Evolutionary conservation across 1,140 invertebrate species (phyloP), one percentile per base, ranked within the genome.

Genomic region (Hylaeus anthracinus): DNA sequence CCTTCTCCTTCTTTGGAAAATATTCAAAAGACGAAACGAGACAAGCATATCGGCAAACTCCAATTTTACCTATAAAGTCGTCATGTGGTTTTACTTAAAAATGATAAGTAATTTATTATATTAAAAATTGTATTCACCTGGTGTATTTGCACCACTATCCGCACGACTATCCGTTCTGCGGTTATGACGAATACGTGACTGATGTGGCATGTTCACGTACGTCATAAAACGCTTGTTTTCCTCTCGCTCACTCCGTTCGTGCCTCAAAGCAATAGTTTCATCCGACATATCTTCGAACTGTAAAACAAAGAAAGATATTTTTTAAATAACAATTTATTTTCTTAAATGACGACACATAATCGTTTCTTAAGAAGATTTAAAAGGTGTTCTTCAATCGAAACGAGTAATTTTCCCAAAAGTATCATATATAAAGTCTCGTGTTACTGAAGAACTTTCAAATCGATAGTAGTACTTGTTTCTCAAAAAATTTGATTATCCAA

Each of bases 281-380:
- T 98, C 97, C 15, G 96, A 96, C 78, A 97, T 91, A 92, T 98
- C 97, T 93, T 98, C 97, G 55, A 95, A 93, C 95, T 97, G 61
- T 71, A 69, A 39, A 72, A 53, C 41, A 26, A 56, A 51, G 55
- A 3, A 53, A 15, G 65, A 51, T 26, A 26, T 26, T 26, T 26
- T 26, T 26, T 26, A 26, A 26, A 26, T 26, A 26, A 26, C 26
- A 26, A 26, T 26, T 26, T 26, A 26, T 26, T 26, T 26, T 26
- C 26, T 26, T 26, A 26, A 48, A n/a, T 2, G 37, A 48, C 3
- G 1, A 53, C 26, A 26, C 26, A 26, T 43, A 60, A 48, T 48
- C 2, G 45, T 48, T 48, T 26, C 26, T 26, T 26, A 26, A 26
- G 26, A 26, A 26, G 26, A 26, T 26, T 26, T 26, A 26, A 26